phyloP scores from a whole-genome alignment of 2,888 invertebrate genomes.

The Mongoloraphidia duomilia region DNA sequence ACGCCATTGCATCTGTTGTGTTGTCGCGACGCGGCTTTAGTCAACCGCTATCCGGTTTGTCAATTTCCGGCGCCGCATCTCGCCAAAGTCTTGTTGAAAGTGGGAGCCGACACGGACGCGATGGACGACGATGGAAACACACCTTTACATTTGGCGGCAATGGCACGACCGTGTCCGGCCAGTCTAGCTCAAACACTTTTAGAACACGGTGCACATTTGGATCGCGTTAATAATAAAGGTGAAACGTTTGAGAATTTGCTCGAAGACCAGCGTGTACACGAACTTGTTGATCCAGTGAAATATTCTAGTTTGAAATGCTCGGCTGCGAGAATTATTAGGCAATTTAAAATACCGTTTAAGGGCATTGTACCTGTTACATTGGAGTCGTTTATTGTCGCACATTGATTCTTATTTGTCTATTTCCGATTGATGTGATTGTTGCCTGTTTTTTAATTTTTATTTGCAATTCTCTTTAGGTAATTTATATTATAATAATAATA shows the following conservation, averaged over 20 bases:
- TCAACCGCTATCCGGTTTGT: conserved; percentile 52
- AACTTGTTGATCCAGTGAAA: conserved; percentile 59
- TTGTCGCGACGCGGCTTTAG: conserved; percentile 56
- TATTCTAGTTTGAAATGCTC: conserved; percentile 74
- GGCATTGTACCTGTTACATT: conserved; percentile 58
- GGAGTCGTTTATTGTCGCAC: conserved; percentile 53
- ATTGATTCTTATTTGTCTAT: conserved; percentile 19
- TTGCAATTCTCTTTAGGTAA: too few species aligned
- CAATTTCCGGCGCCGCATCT: conserved; percentile 55
- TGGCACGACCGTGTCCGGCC: conserved; percentile 53
- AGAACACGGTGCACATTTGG: conserved; percentile 70
- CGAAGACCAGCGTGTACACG: conserved; percentile 43
- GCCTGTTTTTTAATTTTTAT: too few species aligned
- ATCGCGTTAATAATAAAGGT: conserved; percentile 62
- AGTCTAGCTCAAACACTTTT: conserved; percentile 59
- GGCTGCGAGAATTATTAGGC: conserved; percentile 67
- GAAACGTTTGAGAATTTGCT: conserved; percentile 61
- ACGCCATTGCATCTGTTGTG: conserved; percentile 73
- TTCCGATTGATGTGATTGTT: too few species aligned
- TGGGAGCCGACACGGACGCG: conserved; percentile 70
- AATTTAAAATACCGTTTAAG: conserved; percentile 50
- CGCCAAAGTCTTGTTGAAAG: conserved; percentile 59
- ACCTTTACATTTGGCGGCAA: conserved; percentile 72
- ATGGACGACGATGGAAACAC: conserved; percentile 75
- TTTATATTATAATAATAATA: too few species aligned